Evolutionary conservation across 2,888 invertebrate genomes (phyloP), one percentile per base, ranked within the genome.

Genomic region (Pristionchus japonicus): DNA sequence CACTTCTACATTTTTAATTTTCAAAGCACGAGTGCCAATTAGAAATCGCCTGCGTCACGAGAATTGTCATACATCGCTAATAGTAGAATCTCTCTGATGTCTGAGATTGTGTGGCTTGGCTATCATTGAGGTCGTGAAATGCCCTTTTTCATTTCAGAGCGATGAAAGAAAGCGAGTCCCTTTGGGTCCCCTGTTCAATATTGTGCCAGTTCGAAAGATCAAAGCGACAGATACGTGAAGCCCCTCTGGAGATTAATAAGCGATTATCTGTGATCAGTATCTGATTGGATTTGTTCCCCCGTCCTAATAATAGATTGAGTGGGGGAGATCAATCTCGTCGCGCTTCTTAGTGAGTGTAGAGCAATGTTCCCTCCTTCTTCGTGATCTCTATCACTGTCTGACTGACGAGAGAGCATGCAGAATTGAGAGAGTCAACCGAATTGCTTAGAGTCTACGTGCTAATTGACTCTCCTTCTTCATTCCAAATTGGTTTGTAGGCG

Each of bases 401-500:
- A n/a, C n/a, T n/a, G n/a, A n/a, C n/a, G n/a, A n/a, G n/a, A n/a
- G n/a, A n/a, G n/a, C n/a, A n/a, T n/a, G n/a, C n/a, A n/a, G n/a
- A n/a, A n/a, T n/a, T n/a, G n/a, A n/a, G 2, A 70, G 20, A 37
- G 34, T 70, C n/a, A n/a, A n/a, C n/a, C n/a, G n/a, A n/a, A n/a
- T n/a, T n/a, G n/a, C n/a, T n/a, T n/a, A n/a, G n/a, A 23, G 47
- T 43, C 77, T 77, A 77, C 70, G 70, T 70, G 70, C 77, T 77
- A 77, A 77, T 77, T 77, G 77, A 77, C 11, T 77, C 77, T 13
- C 57, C 57, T 57, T 7, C 77, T 47, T 43, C 77, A 77, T 43
- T 77, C 23, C 17, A 77, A 77, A 77, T 77, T 77, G 77, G 77
- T 27, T 77, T 77, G 77, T 77, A 77, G n/a, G 77, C 43, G 77